These are phyloP conservation scores for Stichodactyla mertensii DNA, from an alignment of 64 coral and sea anemone species.

Conservation along the genomic window DNA sequence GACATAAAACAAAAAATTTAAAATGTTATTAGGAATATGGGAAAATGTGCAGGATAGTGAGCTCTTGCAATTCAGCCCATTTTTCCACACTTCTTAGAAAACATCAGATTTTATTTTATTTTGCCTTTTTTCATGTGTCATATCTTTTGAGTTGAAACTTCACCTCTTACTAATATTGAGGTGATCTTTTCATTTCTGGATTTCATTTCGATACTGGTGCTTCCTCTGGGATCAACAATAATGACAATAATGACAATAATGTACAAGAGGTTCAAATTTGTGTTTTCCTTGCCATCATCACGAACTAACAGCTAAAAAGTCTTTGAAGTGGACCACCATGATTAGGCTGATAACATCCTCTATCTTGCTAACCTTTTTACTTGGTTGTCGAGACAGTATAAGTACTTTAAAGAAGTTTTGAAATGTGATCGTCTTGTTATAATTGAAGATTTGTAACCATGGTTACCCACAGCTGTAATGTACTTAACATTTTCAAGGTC, in stretches of 20 bases:
- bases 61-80: no score
- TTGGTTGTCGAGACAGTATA: neutral
- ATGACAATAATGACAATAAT: neutral
- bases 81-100: no score
- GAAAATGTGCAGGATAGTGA: no score
- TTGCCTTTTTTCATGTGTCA: no score
- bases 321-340: constrained; percentile 20
- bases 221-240: no score
- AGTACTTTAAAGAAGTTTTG: neutral
- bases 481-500: neutral
- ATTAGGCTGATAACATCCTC: neutral
- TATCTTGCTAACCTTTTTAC: constrained; percentile 15
- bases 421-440: neutral
- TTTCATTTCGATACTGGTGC: no score
- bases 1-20: no score
- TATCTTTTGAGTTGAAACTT: no score
- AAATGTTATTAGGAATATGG: no score
- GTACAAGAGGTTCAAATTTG: neutral
- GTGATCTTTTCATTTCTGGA: no score
- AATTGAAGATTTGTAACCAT: neutral
- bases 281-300: neutral
- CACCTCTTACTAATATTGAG: no score
- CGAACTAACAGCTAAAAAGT: neutral
- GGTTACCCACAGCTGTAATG: neutral
- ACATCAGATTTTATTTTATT: no score